phyloP scores from a whole-genome alignment of 2,797 vertebrate genomes.

The Mus caroli region DNA sequence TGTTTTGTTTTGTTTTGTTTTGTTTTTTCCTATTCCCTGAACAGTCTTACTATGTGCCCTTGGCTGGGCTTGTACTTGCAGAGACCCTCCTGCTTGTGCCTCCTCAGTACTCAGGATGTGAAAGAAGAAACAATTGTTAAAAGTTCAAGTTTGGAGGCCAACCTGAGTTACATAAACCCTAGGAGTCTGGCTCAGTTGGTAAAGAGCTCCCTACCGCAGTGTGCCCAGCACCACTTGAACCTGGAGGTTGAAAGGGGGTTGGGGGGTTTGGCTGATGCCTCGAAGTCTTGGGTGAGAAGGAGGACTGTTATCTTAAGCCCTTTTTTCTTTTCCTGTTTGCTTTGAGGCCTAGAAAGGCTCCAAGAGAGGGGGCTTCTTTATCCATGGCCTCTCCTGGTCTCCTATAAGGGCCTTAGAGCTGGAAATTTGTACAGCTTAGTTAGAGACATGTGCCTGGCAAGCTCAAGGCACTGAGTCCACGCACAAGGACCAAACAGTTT shows the following conservation, averaged over 20 bases:
- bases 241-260: neutral
- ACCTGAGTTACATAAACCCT: neutral
- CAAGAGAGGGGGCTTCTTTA: neutral
- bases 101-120: neutral
- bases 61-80: neutral
- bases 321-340: conserved; percentile 4
- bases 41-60: neutral
- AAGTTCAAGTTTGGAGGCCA: neutral
- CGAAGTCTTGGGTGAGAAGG: neutral
- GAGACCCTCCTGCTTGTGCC: neutral
- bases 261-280: neutral
- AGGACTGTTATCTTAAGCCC: neutral
- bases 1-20: neutral
- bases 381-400: neutral
- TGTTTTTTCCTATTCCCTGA: neutral
- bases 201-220: neutral
- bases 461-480: neutral
- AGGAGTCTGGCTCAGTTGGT: neutral
- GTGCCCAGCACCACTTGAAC: neutral
- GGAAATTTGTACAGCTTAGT: neutral
- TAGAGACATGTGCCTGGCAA: neutral
- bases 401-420: neutral
- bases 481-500: neutral
- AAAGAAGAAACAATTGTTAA: neutral
- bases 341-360: neutral